Percentiles rank a stretch among this genome's conserved stretches.
Conservation (phyloP, 2,113 vertebrate species). For the Charina bottae region DNA sequence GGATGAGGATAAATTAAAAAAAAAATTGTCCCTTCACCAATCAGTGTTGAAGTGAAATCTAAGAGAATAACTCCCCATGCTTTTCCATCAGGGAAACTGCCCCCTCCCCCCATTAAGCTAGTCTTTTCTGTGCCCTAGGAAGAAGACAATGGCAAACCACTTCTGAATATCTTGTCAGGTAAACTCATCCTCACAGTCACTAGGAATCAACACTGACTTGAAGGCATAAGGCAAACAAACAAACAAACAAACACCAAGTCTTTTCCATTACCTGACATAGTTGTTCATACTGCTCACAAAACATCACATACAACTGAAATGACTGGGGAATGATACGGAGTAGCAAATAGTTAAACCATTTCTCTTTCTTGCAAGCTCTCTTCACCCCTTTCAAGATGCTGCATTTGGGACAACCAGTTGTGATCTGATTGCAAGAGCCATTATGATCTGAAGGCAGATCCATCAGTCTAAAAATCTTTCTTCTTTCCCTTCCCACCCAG, state of each 20-base stretch:
- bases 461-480: not conserved
- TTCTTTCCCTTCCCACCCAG: not conserved
- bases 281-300: not conserved
- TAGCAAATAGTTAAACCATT: not conserved
- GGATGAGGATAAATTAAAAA: not conserved
- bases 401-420: not conserved
- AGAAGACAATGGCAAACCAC: not conserved
- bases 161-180: not conserved
- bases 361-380: not conserved
- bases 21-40: not conserved
- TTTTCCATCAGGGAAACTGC: not conserved
- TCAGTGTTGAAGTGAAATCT: not conserved
- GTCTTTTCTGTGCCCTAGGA: not conserved
- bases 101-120: not conserved
- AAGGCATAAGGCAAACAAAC: too few relatives aligned
- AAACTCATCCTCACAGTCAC: not conserved
- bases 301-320: not conserved
- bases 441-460: not conserved
- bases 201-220: not conserved
- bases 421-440: not conserved
- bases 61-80: not conserved
- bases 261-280: not conserved
- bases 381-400: not conserved
- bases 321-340: not conserved
- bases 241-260: not conserved